A percentile compares a stretch with the other conserved stretches of the same genome.
Conservation (phyloP, 2,113 vertebrate species). For the Coreoperca whiteheadi region DNA sequence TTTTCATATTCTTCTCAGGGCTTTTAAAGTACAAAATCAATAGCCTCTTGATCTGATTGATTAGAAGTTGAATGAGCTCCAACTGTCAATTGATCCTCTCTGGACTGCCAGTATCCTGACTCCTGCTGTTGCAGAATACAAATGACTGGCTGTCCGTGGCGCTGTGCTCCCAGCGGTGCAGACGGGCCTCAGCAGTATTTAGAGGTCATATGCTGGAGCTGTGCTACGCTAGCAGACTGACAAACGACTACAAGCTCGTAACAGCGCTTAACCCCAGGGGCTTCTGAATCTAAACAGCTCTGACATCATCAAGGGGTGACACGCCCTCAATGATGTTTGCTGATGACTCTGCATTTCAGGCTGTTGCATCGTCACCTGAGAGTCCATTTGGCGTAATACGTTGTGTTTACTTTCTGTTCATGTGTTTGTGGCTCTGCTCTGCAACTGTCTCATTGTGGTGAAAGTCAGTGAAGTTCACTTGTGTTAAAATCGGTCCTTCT, state of each 20-base stretch:
- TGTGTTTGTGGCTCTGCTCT: conserved; percentile 53
- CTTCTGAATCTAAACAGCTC: conserved; percentile 44
- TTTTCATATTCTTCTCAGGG: conserved; percentile 37
- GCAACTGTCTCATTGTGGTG: conserved; percentile 8
- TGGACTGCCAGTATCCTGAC: conserved; percentile 43
- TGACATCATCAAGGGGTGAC: conserved; percentile 51
- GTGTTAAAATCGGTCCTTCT: conserved; percentile 7
- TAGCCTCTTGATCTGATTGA: conserved; percentile 60
- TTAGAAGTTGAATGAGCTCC: conserved; percentile 68
- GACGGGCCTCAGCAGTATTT: conserved; percentile 67
- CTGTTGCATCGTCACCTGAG: conserved; percentile 53
- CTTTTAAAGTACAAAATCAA: conserved; percentile 55
- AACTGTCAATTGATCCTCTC: conserved; percentile 64
- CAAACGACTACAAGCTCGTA: conserved; percentile 30
- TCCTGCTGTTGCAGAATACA: conserved; percentile 62
- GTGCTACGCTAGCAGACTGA: conserved; percentile 33
- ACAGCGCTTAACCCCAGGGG: conserved; percentile 31
- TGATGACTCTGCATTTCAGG: conserved; percentile 63
- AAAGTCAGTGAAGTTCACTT: conserved; percentile 25
- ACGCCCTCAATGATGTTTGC: conserved; percentile 19
- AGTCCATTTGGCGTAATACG: conserved; percentile 20
- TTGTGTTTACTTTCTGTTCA: conserved; percentile 16
- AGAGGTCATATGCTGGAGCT: conserved; percentile 58
- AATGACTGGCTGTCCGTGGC: conserved; percentile 49
- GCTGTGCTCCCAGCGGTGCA: conserved; percentile 12